These are phyloP conservation scores for Muraenolepis orangiensis DNA, from an alignment of 2,797 vertebrate genomes.

Conservation along the genomic window DNA sequence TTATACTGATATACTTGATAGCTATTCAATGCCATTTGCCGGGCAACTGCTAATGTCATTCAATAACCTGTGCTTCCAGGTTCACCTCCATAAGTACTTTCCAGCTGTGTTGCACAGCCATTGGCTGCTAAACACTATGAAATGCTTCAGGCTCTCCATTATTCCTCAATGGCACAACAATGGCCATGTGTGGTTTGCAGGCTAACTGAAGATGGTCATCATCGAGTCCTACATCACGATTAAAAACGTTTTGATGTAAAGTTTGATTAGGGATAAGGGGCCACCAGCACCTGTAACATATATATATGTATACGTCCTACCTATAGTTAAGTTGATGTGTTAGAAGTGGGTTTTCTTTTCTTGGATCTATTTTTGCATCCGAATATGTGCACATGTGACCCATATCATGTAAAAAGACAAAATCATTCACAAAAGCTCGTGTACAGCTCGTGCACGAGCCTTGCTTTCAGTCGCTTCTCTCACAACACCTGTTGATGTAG, in stretches of 20 bases:
- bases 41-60: constrained; percentile 44
- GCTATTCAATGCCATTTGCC: constrained; percentile 4
- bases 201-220: constrained; percentile 11
- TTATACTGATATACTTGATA: neutral
- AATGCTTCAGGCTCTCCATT: constrained; percentile 28
- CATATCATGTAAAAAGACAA: neutral
- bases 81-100: constrained; percentile 44
- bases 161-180: constrained; percentile 26
- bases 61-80: constrained; percentile 46
- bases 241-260: neutral
- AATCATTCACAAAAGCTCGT: neutral
- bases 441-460: neutral
- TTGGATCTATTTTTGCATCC: neutral
- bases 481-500: neutral
- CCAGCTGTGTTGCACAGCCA: constrained; percentile 51
- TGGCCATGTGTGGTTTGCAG: neutral
- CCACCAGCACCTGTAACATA: neutral
- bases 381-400: neutral
- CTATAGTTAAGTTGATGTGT: neutral
- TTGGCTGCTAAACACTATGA: constrained; percentile 38
- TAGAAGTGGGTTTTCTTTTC: neutral
- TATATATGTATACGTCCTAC: neutral
- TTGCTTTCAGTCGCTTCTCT: neutral
- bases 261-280: neutral
- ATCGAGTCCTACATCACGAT: constrained; percentile 3